Conservation (phyloP, 2,888 invertebrate species). For the Pseudococcus jackbeardsleyi region DNA sequence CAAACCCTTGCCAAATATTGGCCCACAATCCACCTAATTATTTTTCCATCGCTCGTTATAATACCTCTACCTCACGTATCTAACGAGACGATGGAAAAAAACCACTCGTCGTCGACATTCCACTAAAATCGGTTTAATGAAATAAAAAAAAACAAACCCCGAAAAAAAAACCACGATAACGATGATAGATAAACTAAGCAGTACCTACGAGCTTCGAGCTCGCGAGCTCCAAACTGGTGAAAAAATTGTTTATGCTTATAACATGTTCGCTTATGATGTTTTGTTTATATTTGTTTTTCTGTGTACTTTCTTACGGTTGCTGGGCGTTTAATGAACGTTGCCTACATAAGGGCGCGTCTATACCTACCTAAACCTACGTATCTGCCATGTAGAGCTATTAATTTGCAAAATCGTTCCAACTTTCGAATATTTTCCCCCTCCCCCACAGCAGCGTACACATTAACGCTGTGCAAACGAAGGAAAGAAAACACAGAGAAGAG, state of each 20-base stretch:
- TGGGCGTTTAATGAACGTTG: slow-evolving; percentile 30
- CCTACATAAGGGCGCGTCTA: background rate
- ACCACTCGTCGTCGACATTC: background rate
- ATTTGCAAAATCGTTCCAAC: slow-evolving; percentile 18
- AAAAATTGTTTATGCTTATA: slow-evolving; percentile 33
- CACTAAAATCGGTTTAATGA: background rate
- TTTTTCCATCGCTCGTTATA: slow-evolving; percentile 10
- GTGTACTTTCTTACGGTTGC: slow-evolving; percentile 25
- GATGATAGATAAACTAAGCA: background rate
- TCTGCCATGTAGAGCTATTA: background rate
- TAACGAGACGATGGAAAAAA: background rate
- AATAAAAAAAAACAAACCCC: background rate
- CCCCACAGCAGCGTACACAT: background rate
- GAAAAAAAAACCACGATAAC: background rate
- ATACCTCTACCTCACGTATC: background rate
- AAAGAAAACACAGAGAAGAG: background rate
- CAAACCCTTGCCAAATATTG: background rate
- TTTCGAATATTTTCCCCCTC: background rate
- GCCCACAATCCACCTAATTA: background rate
- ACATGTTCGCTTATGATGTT: slow-evolving; percentile 44
- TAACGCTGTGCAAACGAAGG: slow-evolving; percentile 4
- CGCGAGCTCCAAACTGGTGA: background rate
- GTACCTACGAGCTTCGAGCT: background rate
- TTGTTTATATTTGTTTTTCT: slow-evolving; percentile 47
- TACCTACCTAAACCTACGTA: background rate